Percentiles rank a stretch among this genome's conserved stretches.
phyloP scores from a whole-genome alignment of 2,113 vertebrate species.

The Ophthalmotilapia sp. region DNA sequence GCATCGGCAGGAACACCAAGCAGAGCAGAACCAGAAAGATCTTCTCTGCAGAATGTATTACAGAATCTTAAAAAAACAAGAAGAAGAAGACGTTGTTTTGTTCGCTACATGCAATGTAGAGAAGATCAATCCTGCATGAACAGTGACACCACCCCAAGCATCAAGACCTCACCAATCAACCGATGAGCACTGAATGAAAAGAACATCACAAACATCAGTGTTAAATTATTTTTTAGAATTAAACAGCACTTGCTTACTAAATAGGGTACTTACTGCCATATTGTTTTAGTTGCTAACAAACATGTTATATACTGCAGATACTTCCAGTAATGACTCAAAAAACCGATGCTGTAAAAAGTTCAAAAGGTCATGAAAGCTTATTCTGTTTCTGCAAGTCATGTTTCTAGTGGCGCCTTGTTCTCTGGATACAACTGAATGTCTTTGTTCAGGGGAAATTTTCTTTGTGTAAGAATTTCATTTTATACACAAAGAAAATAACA shows the following conservation, averaged over 20 bases:
- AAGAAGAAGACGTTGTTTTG: fast-evolving
- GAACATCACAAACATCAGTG: background rate
- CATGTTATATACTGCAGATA: background rate
- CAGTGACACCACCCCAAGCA: background rate
- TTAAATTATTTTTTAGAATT: background rate
- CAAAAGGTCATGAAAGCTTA: background rate
- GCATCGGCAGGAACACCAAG: background rate
- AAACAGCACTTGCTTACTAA: background rate
- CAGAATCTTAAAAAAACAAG: background rate
- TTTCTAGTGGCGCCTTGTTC: background rate
- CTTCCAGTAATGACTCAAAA: background rate
- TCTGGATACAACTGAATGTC: background rate
- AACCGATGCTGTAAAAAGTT: background rate
- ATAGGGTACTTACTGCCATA: background rate
- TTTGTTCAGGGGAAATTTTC: background rate
- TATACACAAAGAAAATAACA: background rate
- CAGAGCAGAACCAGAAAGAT: background rate
- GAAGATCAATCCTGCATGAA: background rate
- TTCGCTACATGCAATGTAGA: background rate
- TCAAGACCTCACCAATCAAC: background rate
- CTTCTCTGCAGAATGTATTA: background rate
- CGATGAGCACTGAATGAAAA: background rate
- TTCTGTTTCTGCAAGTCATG: background rate
- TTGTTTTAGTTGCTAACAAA: background rate
- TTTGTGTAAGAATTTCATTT: background rate